A percentile compares a stretch with the other conserved stretches of the same genome.
phyloP scores from a whole-genome alignment of 2,113 vertebrate species.

The Nycticebus coucang region DNA sequence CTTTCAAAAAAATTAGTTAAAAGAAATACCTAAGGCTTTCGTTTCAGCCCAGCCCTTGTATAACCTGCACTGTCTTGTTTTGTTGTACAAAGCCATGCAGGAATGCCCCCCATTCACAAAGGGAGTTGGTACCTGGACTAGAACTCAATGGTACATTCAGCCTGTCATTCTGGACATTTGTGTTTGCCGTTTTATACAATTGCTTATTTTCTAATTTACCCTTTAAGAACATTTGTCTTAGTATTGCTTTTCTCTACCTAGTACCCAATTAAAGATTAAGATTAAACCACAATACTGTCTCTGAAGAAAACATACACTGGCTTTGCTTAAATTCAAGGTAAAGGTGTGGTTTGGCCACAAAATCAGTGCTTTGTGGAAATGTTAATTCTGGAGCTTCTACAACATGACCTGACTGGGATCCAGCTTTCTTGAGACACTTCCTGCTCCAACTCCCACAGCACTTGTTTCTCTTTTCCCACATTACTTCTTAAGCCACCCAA shows the following conservation, averaged over 20 bases:
- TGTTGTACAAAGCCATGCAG: conserved; percentile 52
- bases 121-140: conserved; percentile 35
- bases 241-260: background rate
- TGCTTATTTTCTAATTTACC: background rate
- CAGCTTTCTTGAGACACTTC: conserved; percentile 49
- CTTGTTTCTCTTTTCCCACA: background rate
- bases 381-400: conserved; percentile 43
- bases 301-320: conserved; percentile 38
- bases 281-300: conserved; percentile 41
- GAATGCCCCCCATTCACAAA: conserved; percentile 71
- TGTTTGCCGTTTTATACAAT: conserved; percentile 17
- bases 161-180: conserved; percentile 19
- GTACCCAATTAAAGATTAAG: conserved; percentile 13
- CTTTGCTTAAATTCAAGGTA: conserved; percentile 44
- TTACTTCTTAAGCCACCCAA: background rate
- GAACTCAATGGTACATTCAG: background rate
- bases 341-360: conserved; percentile 60
- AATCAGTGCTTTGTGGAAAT: conserved; percentile 26
- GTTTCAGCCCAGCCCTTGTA: conserved; percentile 68
- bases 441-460: conserved; percentile 19
- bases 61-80: conserved; percentile 72
- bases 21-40: conserved; percentile 76
- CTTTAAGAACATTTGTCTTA: conserved; percentile 36
- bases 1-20: conserved; percentile 75
- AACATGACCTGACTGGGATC: conserved; percentile 41